A percentile compares a stretch with the other conserved stretches of the same genome.
Evolutionary conservation across 2,113 vertebrate species (phyloP).

Genomic region (Phodopus roborovskii): DNA sequence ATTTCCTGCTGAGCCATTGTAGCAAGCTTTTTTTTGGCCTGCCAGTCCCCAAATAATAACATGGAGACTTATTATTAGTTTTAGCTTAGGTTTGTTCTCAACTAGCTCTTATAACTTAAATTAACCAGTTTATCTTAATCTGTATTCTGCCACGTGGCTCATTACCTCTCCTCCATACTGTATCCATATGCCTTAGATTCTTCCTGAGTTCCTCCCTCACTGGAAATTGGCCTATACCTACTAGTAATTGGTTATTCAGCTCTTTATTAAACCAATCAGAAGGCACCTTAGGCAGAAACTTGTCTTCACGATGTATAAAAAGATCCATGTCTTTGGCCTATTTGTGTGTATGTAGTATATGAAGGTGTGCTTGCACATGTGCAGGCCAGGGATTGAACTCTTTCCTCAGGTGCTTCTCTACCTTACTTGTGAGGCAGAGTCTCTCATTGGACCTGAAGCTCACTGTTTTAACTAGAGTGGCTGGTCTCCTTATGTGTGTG

Average conservation of each 20-base stretch:
- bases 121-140: background rate
- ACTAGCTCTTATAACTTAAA: background rate
- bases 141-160: background rate
- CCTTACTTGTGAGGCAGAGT: background rate
- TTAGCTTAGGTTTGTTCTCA: background rate
- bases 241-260: background rate
- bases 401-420: background rate
- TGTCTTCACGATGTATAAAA: background rate
- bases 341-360: background rate
- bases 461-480: background rate
- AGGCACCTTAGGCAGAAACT: background rate
- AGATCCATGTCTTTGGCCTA: background rate
- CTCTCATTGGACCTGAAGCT: background rate
- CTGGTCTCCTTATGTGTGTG: background rate
- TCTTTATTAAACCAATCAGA: background rate
- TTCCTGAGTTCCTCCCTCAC: background rate
- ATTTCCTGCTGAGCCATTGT: background rate
- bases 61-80: background rate
- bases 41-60: background rate
- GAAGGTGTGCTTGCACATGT: background rate
- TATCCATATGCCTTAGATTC: background rate
- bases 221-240: background rate
- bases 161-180: background rate
- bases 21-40: background rate
- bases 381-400: background rate